These are phyloP conservation scores for Salmo trutta DNA, from an alignment of 2,797 vertebrate genomes.

Conservation along the genomic window DNA sequence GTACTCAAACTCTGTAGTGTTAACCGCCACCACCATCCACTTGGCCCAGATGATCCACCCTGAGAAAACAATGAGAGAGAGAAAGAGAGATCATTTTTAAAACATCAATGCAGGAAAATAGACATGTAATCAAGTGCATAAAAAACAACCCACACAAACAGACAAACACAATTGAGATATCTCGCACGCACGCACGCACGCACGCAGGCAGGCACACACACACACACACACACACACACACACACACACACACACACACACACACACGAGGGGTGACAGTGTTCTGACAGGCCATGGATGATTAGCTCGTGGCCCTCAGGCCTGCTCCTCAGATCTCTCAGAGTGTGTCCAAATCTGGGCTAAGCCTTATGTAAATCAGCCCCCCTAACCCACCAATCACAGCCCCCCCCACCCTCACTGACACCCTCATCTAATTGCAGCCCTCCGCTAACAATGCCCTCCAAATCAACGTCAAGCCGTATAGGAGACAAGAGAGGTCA, in stretches of 20 bases:
- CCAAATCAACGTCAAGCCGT: constrained; percentile 77
- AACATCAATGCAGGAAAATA: not conserved
- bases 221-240: too few species aligned
- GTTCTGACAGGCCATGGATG: constrained; percentile 72
- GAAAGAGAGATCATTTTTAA: not conserved
- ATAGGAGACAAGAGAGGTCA: constrained; percentile 79
- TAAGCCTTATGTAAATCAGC: constrained; percentile 79
- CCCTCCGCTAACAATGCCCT: constrained; percentile 76
- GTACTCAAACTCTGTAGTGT: constrained; percentile 80
- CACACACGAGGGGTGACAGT: too few species aligned
- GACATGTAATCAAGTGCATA: constrained; percentile 33
- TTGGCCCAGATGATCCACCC: constrained; percentile 82
- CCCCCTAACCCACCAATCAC: constrained; percentile 70
- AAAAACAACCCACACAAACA: constrained; percentile 53
- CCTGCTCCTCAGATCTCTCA: constrained; percentile 76
- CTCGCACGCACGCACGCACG: too few species aligned
- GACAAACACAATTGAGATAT: constrained; percentile 16
- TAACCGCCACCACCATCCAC: constrained; percentile 81
- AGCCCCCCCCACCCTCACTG: constrained; percentile 45
- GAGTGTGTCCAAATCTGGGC: constrained; percentile 78
- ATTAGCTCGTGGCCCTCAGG: constrained; percentile 72
- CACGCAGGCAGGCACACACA: too few species aligned
- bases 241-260: too few species aligned
- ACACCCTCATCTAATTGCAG: constrained; percentile 69
- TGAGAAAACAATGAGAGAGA: constrained; percentile 59